phyloP scores from a whole-genome alignment of 2,113 vertebrate genomes.

The Acrocephalus arundinaceus region DNA sequence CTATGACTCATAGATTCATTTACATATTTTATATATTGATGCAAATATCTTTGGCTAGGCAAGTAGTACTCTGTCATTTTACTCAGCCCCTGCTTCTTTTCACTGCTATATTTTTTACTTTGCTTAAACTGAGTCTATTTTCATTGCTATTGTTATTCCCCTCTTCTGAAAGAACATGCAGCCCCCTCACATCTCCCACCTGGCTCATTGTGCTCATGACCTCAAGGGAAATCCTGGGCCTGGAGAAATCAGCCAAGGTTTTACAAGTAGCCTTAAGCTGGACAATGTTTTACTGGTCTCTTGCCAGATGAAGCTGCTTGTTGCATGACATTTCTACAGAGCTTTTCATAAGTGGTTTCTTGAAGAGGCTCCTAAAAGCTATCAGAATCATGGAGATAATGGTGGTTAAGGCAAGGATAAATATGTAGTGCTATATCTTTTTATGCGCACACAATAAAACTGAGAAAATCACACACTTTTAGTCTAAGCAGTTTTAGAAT shows the following conservation, averaged over 20 bases:
- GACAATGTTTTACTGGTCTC: background rate
- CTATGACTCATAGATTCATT: background rate
- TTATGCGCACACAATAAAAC: background rate
- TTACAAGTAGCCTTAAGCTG: background rate
- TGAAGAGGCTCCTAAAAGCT: background rate
- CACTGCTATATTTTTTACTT: background rate
- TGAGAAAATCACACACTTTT: background rate
- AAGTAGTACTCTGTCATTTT: background rate
- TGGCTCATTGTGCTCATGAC: background rate
- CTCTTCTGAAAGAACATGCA: background rate
- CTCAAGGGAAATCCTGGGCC: background rate
- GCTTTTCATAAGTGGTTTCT: background rate
- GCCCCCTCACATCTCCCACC: background rate
- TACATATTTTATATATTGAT: constrained; percentile 56
- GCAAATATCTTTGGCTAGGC: constrained; percentile 25
- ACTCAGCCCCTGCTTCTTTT: background rate
- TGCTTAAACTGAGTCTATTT: background rate
- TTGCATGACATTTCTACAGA: background rate
- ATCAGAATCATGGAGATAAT: background rate
- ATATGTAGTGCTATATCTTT: background rate
- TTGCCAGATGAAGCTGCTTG: background rate
- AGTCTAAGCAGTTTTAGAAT: background rate
- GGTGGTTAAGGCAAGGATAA: background rate
- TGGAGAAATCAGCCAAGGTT: background rate
- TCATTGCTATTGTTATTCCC: background rate